Percentiles rank a stretch among this genome's conserved stretches.
Evolutionary conservation across 2,888 invertebrate genomes (phyloP).

Genomic region (Macaria notata): DNA sequence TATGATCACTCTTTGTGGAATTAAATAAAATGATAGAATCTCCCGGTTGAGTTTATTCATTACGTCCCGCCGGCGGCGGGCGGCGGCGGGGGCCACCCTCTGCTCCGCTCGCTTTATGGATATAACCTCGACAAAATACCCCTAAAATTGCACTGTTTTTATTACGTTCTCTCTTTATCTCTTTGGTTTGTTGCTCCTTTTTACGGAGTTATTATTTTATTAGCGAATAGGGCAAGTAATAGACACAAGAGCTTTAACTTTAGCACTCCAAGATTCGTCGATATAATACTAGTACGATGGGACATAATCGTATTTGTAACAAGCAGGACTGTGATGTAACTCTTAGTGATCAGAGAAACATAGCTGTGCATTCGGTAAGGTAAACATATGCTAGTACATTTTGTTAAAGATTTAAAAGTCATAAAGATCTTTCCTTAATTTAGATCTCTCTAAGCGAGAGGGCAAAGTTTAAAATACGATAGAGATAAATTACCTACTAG

Average conservation of each 20-base stretch:
- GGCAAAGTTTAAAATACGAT: conserved; percentile 39
- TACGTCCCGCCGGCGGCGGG: conserved; percentile 65
- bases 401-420: no score
- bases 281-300: neutral
- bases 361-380: no score
- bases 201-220: conserved; percentile 78
- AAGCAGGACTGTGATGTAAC: no score
- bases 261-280: conserved; percentile 9
- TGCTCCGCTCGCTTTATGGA: conserved; percentile 75
- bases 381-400: no score
- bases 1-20: conserved; percentile 73
- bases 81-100: conserved; percentile 48
- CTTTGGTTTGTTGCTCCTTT: conserved; percentile 78
- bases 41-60: conserved; percentile 80
- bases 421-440: neutral
- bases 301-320: no score
- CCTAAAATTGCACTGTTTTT: conserved; percentile 83
- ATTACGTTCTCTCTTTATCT: conserved; percentile 80
- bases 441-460: conserved; percentile 24
- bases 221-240: conserved; percentile 56
- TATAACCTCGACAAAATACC: conserved; percentile 83
- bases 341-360: no score
- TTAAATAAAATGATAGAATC: conserved; percentile 75
- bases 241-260: conserved; percentile 20
- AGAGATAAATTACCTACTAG: conserved; percentile 36